Evolutionary conservation across 2,797 vertebrate genomes (phyloP).

Genomic region (Micrastur ruficollis): DNA sequence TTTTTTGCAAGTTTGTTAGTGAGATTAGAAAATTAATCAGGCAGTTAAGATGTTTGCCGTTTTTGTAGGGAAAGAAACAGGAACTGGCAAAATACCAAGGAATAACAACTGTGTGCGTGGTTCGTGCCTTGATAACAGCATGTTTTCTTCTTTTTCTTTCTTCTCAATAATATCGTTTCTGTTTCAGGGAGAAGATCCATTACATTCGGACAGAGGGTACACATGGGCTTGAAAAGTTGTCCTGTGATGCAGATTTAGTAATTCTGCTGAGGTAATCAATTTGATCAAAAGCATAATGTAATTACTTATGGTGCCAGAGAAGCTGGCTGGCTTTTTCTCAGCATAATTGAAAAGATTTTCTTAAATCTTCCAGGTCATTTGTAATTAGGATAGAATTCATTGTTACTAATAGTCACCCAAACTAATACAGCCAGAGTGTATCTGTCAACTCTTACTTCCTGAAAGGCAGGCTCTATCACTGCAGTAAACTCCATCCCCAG

Average conservation of each 20-base stretch:
- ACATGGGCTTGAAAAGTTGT: slow-evolving; percentile 92
- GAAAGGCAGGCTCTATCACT: not conserved
- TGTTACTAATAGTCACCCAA: not conserved
- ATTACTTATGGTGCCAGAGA: not conserved
- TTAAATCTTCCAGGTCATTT: not conserved
- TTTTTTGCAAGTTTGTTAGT: not conserved
- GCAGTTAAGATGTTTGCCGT: not conserved
- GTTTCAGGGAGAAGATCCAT: slow-evolving; percentile 95
- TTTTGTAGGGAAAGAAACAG: not conserved
- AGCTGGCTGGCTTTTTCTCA: not conserved
- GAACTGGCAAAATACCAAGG: not conserved
- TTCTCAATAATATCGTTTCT: not conserved
- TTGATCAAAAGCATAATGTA: not conserved
- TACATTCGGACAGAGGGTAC: slow-evolving; percentile 94
- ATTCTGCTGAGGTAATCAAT: slow-evolving; percentile 89
- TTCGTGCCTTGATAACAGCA: not conserved
- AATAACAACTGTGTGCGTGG: not conserved
- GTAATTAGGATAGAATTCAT: not conserved
- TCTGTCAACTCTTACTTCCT: not conserved
- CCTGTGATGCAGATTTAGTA: slow-evolving; percentile 95
- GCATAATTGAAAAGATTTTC: not conserved
- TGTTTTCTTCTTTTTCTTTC: not conserved
- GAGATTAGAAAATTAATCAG: not conserved
- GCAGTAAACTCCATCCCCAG: not conserved
- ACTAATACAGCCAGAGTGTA: not conserved